Percentiles rank a stretch among this genome's conserved stretches.
Evolutionary conservation across 2,797 vertebrate species (phyloP).

Genomic region (Astyanax mexicanus): DNA sequence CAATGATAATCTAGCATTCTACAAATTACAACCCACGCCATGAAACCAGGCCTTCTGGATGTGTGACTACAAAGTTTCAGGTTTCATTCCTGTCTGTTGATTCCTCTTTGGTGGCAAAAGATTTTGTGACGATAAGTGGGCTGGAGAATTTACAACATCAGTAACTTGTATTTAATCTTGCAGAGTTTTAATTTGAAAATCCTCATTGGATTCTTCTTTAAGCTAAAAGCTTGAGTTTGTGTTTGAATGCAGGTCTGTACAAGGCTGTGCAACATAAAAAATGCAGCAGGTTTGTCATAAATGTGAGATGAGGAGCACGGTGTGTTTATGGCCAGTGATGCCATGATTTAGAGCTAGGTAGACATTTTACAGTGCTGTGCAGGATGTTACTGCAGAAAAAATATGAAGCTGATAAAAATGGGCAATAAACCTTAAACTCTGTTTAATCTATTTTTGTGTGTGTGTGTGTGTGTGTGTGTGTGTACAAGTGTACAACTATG

Average conservation of each 20-base stretch:
- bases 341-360: background rate
- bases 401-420: background rate
- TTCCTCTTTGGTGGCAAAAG: no score
- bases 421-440: background rate
- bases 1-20: no score
- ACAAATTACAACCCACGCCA: no score
- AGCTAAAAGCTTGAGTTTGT: background rate
- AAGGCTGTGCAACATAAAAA: slow-evolving; percentile 18
- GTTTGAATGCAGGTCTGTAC: background rate
- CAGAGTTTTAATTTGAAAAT: background rate
- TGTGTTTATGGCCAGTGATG: background rate
- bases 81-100: no score
- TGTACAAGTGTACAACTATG: background rate
- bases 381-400: background rate
- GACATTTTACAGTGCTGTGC: background rate
- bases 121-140: no score
- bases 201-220: background rate
- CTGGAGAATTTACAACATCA: no score
- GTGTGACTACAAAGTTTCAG: no score
- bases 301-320: slow-evolving; percentile 4
- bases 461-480: background rate
- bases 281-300: slow-evolving; percentile 16
- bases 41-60: no score
- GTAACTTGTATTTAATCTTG: no score
- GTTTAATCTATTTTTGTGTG: background rate